Evolutionary conservation across 2,888 invertebrate genomes (phyloP), one percentile per base, ranked within the genome.

Genomic region (Cepaea hortensis): DNA sequence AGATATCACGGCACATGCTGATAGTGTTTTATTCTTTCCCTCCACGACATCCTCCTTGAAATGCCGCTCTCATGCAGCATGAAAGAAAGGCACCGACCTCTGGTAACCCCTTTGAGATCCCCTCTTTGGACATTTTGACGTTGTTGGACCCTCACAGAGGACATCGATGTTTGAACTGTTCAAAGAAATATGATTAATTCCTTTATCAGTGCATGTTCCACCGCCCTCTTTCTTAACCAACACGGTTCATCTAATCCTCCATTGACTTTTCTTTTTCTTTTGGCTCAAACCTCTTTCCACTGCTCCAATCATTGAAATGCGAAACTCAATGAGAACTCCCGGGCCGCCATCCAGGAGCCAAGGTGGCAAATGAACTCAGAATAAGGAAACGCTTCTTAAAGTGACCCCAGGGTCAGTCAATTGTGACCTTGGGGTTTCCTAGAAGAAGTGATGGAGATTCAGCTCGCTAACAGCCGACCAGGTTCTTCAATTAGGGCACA

Each of bases 401-500:
- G 55, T 81, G 85, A 85, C 81, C 85, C 80, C 80, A 61, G 73
- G 85, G 85, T 85, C 81, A 73, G 50, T 62, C 46, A 35, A 55
- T 65, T 80, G 35, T 85, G 85, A 85, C 85, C 85, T 85, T 85
- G 81, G 48, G 85, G 85, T 85, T 85, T 81, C 80, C 61, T 18
- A 73, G 73, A 72, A 81, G 70, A 72, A 46, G 61, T 23, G 61
- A 35, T 68, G 35, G 35, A n/a, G 62, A 81, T 81, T 73, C 72
- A 85, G 81, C 61, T 72, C 15, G 62, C 35, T 55, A 68, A 65
- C 23, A 73, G 70, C 20, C 72, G 81, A 85, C 65, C 85, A 85
- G 85, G 73, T 73, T 85, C 85, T 85, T 85, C 85, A 85, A 85
- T 85, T 85, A 85, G 73, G 70, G 76, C 23, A 13, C n/a, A 79